Base-by-base conservation (phyloP, 2,797 vertebrate genomes). In the Carduelis carduelis region DNA sequence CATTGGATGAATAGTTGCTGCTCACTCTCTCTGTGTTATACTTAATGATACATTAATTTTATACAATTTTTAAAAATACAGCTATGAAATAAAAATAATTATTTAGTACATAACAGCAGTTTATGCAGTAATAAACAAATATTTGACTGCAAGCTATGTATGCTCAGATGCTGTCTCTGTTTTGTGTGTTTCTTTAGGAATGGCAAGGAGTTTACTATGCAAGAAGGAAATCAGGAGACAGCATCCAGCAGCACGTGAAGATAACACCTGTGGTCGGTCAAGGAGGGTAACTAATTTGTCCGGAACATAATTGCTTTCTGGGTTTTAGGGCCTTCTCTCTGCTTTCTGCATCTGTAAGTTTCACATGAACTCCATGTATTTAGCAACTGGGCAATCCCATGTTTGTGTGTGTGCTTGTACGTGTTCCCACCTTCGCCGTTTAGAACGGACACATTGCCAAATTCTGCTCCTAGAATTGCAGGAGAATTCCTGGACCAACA, bases 151-250 rank as follows among this genome's bases (percentile, higher is more conserved):
- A 78, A 76, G 30, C 30, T 72, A 0, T 27, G 7, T 39, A 19
- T 75, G 68, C 50, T 86, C 57, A 88, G 30, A 49, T 61, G 52
- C 44, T 93, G 32, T 85, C 69, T 96, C 39, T 80, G 34, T 68
- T 94, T 57, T 63, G 12, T 91, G 30, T 74, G 37, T 96, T 94
- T 85, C 18, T 77, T 83, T 90, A 99, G 99, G 99, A 99, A 80
- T 99, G 99, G 99, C 99, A 99, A 97, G 99, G 99, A 16, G 98
- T 99, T 95, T 99, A 98, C 97, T 99, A 98, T 1, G 98, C 98
- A 95, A 98, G 98, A 86, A 98, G 98, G 97, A 99, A 99, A 97
- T 98, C 99, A 6, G 99, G 99, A 57, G 99, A 99, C 98, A 99
- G 97, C 84, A 98, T 99, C 57, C 98, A 99, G 63, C 99, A 99